Evolutionary conservation across 1,140 invertebrate species (phyloP).

Genomic region (Drosophila rufa): DNA sequence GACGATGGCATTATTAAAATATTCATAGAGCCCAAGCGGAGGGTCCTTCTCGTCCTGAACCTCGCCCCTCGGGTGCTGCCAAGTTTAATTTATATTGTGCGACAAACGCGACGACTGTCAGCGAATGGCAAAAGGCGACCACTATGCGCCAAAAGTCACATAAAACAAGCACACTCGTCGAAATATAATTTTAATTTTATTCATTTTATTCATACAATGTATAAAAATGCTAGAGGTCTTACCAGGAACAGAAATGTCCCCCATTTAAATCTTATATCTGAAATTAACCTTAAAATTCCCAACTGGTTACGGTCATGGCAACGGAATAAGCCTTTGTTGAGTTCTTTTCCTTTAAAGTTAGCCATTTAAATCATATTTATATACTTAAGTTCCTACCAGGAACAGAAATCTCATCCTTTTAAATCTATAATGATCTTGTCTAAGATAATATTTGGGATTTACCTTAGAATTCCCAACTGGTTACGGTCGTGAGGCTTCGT

Average conservation of each 20-base stretch:
- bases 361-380: not conserved
- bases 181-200: not conserved
- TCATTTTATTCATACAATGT: too few relatives aligned
- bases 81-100: constrained; percentile 79
- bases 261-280: not conserved
- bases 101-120: constrained; percentile 70
- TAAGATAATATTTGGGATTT: not conserved
- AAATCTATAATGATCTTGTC: not conserved
- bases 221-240: not conserved
- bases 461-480: not conserved
- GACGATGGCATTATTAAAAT: constrained; percentile 72
- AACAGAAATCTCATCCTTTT: too few relatives aligned
- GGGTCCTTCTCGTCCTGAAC: not conserved
- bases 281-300: not conserved
- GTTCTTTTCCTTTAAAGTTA: too few relatives aligned
- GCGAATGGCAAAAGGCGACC: constrained; percentile 41
- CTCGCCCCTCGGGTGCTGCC: constrained; percentile 26
- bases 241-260: not conserved
- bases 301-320: not conserved
- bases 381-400: not conserved
- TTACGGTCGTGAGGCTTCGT: not conserved
- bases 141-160: constrained; percentile 68
- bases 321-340: not conserved
- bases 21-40: constrained; percentile 60
- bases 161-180: constrained; percentile 4